These are phyloP conservation scores for Lycia hirtaria DNA, from an alignment of 2,888 invertebrate genomes.

Conservation along the genomic window DNA sequence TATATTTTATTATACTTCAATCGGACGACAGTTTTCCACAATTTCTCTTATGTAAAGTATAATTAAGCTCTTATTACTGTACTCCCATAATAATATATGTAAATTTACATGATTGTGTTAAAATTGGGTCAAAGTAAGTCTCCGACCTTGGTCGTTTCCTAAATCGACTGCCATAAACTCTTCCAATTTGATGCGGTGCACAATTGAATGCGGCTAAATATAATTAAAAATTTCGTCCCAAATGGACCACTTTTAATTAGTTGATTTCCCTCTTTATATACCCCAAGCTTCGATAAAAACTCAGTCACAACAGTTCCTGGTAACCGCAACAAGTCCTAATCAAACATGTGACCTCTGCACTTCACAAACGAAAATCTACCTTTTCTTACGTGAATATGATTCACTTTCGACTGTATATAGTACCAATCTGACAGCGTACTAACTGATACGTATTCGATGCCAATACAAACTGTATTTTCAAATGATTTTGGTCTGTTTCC, in stretches of 20 bases:
- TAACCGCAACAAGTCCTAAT: slow-evolving; percentile 40
- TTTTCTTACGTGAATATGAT: slow-evolving; percentile 25
- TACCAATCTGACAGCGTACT: slow-evolving; percentile 2
- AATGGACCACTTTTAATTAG: slow-evolving; percentile 21
- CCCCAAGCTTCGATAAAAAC: slow-evolving; percentile 34
- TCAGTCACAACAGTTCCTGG: slow-evolving; percentile 31
- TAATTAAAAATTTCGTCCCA: slow-evolving; percentile 31
- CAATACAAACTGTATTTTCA: neutral
- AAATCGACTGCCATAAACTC: slow-evolving; percentile 23
- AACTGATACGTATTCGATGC: neutral
- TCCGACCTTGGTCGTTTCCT: neutral
- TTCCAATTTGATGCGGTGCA: slow-evolving; percentile 19
- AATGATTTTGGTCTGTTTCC: slow-evolving; percentile 10
- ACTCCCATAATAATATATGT: too few species aligned
- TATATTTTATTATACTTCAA: too few species aligned
- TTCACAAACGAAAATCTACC: slow-evolving; percentile 26
- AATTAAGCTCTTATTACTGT: neutral
- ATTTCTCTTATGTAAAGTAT: neutral
- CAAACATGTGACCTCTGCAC: slow-evolving; percentile 33
- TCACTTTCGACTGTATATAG: slow-evolving; percentile 23
- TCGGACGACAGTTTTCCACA: too few species aligned
- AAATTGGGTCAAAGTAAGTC: neutral
- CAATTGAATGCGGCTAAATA: slow-evolving; percentile 26
- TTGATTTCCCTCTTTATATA: slow-evolving; percentile 25
- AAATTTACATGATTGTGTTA: neutral